These are phyloP conservation scores for Entomyzon cyanotis DNA, from an alignment of 2,113 vertebrate species.

Conservation along the genomic window DNA sequence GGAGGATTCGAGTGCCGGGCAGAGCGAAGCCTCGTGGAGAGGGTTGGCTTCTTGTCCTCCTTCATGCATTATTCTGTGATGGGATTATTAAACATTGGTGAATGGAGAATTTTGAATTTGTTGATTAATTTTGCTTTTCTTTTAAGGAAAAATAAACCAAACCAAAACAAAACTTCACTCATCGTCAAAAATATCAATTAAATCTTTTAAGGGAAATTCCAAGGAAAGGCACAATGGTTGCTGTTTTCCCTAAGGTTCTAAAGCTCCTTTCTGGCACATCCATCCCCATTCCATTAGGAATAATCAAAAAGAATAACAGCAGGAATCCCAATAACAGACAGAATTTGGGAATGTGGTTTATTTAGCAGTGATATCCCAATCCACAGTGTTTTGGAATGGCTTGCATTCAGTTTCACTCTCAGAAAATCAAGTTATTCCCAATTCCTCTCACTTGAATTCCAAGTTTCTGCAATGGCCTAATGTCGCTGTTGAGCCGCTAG, in stretches of 20 bases:
- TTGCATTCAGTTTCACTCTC: neutral
- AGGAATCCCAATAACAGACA: neutral
- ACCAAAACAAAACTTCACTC: neutral
- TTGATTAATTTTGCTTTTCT: neutral
- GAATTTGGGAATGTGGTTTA: neutral
- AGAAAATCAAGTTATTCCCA: neutral
- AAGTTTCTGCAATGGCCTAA: neutral
- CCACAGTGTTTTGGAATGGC: neutral
- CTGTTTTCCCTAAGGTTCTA: neutral
- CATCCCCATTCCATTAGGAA: too few relatives aligned
- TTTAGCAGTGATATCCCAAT: fast-evolving
- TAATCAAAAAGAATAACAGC: fast-evolving
- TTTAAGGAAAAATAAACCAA: neutral
- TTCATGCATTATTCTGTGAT: conserved; percentile 5
- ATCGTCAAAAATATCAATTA: neutral
- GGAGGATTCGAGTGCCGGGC: conserved; percentile 47
- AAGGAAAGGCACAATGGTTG: neutral
- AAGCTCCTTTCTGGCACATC: too few relatives aligned
- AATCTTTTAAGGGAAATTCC: neutral
- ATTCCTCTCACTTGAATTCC: neutral
- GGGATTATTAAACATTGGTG: conserved; percentile 31
- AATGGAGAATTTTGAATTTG: conserved; percentile 2
- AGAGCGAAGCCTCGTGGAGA: conserved; percentile 45
- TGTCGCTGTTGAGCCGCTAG: too few relatives aligned
- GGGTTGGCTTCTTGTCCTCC: conserved; percentile 10